A percentile compares a stretch with the other conserved stretches of the same genome.
These are phyloP conservation scores for Gandaritis pyraliata DNA, from an alignment of 2,888 invertebrate genomes.

Conservation along the genomic window DNA sequence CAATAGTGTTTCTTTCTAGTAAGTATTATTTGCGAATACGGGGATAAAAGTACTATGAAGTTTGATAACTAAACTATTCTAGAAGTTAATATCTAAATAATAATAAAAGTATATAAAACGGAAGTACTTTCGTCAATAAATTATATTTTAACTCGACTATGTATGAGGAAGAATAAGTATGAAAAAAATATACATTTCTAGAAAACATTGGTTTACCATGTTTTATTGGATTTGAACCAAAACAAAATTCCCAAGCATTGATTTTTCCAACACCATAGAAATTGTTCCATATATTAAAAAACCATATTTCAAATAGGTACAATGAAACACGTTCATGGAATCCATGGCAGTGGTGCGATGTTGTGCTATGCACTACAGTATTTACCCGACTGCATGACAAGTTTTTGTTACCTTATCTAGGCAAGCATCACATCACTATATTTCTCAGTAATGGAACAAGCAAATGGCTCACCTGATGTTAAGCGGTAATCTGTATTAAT, in stretches of 20 bases:
- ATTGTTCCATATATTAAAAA: not conserved
- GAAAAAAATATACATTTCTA: conserved; percentile 21
- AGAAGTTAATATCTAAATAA: conserved; percentile 6
- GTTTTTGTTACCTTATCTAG: too few species aligned
- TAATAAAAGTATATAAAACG: conserved; percentile 11
- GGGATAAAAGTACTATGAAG: conserved; percentile 13
- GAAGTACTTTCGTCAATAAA: conserved; percentile 25
- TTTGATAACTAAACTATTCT: conserved; percentile 15
- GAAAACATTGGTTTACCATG: conserved; percentile 6
- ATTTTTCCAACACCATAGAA: too few species aligned
- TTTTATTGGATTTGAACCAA: conserved; percentile 16
- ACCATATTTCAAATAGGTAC: conserved; percentile 4
- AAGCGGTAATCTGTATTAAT: too few species aligned
- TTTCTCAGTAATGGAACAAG: too few species aligned
- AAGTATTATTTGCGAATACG: conserved; percentile 10
- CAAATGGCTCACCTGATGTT: too few species aligned
- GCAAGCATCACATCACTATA: too few species aligned
- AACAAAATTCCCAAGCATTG: too few species aligned
- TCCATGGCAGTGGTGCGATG: conserved; percentile 13
- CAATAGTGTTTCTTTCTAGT: not conserved
- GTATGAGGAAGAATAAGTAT: conserved; percentile 15
- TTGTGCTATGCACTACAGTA: conserved; percentile 18
- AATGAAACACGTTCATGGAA: conserved; percentile 6
- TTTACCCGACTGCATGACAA: conserved; percentile 13
- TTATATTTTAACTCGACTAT: conserved; percentile 19